Percentiles rank a stretch among this genome's conserved stretches.
These are phyloP conservation scores for Butorides virescens DNA, from an alignment of 2,113 vertebrate genomes.

Conservation along the genomic window DNA sequence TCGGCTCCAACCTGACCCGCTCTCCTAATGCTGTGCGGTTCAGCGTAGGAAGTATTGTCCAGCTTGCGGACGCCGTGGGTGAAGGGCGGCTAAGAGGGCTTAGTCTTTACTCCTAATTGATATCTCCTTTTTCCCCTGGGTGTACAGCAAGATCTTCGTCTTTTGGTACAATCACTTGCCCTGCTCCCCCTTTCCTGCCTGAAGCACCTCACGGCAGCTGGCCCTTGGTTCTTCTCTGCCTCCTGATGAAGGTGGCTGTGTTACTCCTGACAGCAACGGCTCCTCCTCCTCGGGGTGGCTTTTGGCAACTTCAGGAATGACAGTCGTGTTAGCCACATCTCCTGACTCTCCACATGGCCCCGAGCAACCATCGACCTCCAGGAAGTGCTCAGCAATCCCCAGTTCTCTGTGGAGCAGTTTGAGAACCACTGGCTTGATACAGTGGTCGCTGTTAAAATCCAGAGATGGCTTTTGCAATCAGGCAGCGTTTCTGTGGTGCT, in stretches of 20 bases:
- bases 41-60: neutral
- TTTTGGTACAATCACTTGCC: constrained; percentile 12
- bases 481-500: neutral
- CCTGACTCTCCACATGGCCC: neutral
- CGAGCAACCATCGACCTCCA: neutral
- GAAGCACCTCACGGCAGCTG: constrained; percentile 43
- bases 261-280: neutral
- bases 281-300: constrained; percentile 35
- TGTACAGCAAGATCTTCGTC: constrained; percentile 9
- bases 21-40: neutral
- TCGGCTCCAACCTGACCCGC: neutral
- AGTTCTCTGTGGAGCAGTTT: constrained; percentile 45
- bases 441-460: constrained; percentile 7
- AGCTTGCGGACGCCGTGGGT: neutral
- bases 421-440: constrained; percentile 53
- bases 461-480: neutral
- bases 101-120: neutral
- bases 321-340: neutral
- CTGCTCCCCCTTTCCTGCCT: constrained; percentile 33
- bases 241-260: neutral
- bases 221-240: constrained; percentile 20
- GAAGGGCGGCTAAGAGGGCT: neutral
- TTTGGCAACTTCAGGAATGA: constrained; percentile 40
- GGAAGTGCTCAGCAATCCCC: neutral
- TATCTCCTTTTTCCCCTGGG: neutral